Conservation (phyloP, 2,888 invertebrate species). For the Oscheius sp. region DNA sequence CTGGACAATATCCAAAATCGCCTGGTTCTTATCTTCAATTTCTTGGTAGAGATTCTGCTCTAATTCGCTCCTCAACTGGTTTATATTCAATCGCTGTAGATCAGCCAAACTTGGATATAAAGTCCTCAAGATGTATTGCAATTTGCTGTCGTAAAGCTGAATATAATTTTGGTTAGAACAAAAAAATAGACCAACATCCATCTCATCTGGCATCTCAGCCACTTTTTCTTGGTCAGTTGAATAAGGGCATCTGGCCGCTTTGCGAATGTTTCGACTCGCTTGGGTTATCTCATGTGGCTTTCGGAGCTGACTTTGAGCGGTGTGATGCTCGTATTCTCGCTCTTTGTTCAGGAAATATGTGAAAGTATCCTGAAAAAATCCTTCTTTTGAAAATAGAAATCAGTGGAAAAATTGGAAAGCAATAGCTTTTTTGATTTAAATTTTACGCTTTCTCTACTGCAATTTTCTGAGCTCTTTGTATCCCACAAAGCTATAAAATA, state of each 20-base stretch:
- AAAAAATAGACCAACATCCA: neutral
- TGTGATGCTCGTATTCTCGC: slow-evolving; percentile 8
- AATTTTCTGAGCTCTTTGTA: too few relatives aligned
- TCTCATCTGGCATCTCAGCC: neutral
- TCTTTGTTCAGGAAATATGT: slow-evolving; percentile 6
- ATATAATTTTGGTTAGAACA: neutral
- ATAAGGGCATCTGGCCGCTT: neutral
- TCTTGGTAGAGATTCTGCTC: neutral
- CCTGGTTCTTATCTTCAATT: slow-evolving; percentile 5
- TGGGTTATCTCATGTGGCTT: neutral
- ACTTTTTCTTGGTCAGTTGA: neutral
- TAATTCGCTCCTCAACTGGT: slow-evolving; percentile 11
- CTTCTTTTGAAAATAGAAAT: too few relatives aligned
- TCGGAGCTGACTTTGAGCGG: neutral
- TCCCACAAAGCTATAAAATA: too few relatives aligned
- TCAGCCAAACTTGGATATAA: neutral
- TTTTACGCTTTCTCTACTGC: too few relatives aligned
- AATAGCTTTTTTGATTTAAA: too few relatives aligned
- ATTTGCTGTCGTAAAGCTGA: neutral
- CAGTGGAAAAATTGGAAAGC: too few relatives aligned
- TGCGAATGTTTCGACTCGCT: neutral
- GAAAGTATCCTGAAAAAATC: neutral
- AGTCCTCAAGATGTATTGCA: neutral
- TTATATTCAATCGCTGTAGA: neutral
- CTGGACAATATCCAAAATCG: neutral